phyloP scores from a whole-genome alignment of 2,797 vertebrate genomes.

The Esox masquinongy region DNA sequence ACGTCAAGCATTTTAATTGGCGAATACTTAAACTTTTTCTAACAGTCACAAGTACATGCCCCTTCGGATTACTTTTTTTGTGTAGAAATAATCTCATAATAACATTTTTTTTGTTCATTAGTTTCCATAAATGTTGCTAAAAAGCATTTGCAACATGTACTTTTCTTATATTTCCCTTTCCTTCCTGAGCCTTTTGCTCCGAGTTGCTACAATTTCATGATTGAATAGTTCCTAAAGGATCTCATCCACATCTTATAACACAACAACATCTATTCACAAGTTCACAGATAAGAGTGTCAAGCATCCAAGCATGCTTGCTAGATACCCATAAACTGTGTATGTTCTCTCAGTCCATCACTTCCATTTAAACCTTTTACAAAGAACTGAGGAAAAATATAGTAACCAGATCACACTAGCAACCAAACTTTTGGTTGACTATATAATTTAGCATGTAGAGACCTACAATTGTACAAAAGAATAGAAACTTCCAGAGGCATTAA shows the following conservation, averaged over 20 bases:
- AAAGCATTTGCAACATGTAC: constrained; percentile 1
- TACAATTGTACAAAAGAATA: background rate
- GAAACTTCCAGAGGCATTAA: background rate
- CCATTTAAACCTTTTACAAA: constrained; percentile 19
- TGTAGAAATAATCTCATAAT: constrained; percentile 44
- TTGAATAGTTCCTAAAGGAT: background rate
- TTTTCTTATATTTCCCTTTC: constrained; percentile 6
- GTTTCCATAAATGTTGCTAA: constrained; percentile 23
- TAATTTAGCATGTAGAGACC: background rate
- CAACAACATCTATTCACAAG: background rate
- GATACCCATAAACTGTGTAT: background rate
- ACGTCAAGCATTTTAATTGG: too few species aligned
- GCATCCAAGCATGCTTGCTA: background rate
- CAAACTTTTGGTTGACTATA: background rate
- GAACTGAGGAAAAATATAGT: constrained; percentile 9
- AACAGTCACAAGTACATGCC: too few species aligned
- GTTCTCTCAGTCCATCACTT: constrained; percentile 18
- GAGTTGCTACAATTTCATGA: constrained; percentile 9
- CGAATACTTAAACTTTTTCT: too few species aligned
- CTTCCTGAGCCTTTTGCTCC: constrained; percentile 8
- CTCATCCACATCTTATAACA: background rate
- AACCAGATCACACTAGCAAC: constrained; percentile 6
- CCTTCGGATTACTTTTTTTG: background rate
- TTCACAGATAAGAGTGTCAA: background rate
- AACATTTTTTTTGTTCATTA: constrained; percentile 9